Evolutionary conservation across 2,888 invertebrate species (phyloP), one percentile per base, ranked within the genome.

Genomic region (Orchesella flavescens): DNA sequence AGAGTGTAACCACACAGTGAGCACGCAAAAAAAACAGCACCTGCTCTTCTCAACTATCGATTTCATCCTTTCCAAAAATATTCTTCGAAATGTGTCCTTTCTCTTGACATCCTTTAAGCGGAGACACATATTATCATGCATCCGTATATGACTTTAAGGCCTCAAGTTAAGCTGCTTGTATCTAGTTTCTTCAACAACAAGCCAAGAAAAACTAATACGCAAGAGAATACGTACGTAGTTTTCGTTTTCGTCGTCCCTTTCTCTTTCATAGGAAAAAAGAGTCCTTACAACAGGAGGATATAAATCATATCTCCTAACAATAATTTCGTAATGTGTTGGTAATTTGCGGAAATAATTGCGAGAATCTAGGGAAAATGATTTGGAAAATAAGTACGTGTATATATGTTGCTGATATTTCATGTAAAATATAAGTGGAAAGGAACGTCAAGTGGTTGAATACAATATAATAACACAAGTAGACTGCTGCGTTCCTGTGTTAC

Each of bases 301-400:
- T 13, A 53, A n/a, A 13, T 3, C n/a, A n/a, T 13, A 13, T 53
- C 15, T 53, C 10, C 34, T 34, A 61, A 61, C 63, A 74, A 74
- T 73, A 61, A 73, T 75, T 34, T 34, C 34, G 34, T 75, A 53
- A 57, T 76, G 57, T 21, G 76, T 44, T 59, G 2, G 76, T 57
- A 76, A 76, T 76, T 76, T 68, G 66, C 76, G 66, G 76, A 68
- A 76, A 68, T 76, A 65, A 76, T 68, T 76, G 44, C 57, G 44
- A 57, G 65, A 76, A 21, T 34, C 34, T 7, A 34, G 75, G 19
- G 59, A 73, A 44, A 73, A 19, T 61, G 53, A 34, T 34, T 34
- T 34, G 34, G 34, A 34, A 34, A 44, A 46, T 15, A 43, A 46
- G 68, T 49, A 46, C 68, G 68, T 68, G 66, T 17, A 15, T 13